Base-by-base conservation (phyloP, 2,113 vertebrate genomes). In the Cromileptes altivelis region DNA sequence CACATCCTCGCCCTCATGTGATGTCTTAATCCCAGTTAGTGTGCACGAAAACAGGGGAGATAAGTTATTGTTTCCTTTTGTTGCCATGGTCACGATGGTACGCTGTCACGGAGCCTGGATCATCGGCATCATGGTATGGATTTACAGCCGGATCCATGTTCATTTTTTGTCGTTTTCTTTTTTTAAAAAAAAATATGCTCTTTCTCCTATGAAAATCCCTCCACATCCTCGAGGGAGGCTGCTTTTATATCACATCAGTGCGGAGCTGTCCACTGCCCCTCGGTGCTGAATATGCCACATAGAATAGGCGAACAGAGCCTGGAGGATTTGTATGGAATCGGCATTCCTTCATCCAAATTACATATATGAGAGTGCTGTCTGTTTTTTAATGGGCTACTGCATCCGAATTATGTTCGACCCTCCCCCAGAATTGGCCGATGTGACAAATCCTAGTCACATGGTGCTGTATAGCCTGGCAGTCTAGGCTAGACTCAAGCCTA, bases 261-360 rank as follows among this genome's bases (percentile, higher is more conserved):
- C 68, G 88, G 92, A 95, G 90, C 94, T 95, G 92, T 93, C 92
- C 93, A 84, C 69, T 45, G 68, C 56, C 25, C 45, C 42, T 25
- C 67, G 93, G 92, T 94, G 82, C 94, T 94, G 94, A 94, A 94
- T 65, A 81, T 57, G 57, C 40, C 81, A 85, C 55, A 47, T 70
- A 52, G 68, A 56, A 40, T 3, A 14, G 49, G 17, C 14, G 49
- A 67, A 17, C 53, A 4, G 23, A 70, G 61, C 47, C 70, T 13
- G 12, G 14, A 53, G 56, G 70, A 49, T 64, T 2, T 49, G 17
- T 63, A 67, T 9, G 23, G 19, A 37, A 61, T 52, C 23, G 40
- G 52, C 12, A 25, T 67, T 57, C 79, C 71, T 78, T 13, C 53
- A 72, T 33, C 25, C 75, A 45, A 62, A 8, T 56, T 2, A 65